Evolutionary conservation across 2,113 vertebrate species (phyloP).

Genomic region (Nothocercus julius): DNA sequence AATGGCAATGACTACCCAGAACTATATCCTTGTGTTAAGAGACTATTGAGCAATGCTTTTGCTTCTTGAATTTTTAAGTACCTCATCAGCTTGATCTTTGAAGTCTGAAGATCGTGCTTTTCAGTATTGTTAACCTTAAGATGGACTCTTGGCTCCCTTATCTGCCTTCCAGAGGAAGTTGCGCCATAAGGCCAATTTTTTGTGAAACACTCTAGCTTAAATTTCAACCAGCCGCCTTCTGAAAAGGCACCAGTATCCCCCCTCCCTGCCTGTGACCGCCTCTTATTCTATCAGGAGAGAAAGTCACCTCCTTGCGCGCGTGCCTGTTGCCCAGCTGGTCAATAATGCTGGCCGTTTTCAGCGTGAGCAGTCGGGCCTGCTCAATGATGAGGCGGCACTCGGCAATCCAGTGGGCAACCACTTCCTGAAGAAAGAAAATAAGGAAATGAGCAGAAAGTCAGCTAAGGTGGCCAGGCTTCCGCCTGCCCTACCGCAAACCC

Average conservation of each 20-base stretch:
- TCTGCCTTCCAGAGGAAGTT: not conserved
- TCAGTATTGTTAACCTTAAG: not conserved
- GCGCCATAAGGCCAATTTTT: not conserved
- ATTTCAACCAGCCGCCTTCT: not conserved
- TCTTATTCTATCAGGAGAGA: not conserved
- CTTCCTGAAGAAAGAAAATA: slow-evolving; percentile 79
- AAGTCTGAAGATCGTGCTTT: not conserved
- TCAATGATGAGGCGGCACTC: slow-evolving; percentile 91
- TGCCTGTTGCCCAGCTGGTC: slow-evolving; percentile 80
- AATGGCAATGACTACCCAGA: not conserved
- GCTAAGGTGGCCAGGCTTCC: accelerated
- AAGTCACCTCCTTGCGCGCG: slow-evolving; percentile 87
- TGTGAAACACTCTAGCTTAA: not conserved
- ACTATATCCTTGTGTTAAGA: not conserved
- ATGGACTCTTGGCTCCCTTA: too few species aligned
- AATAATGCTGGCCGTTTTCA: slow-evolving; percentile 84
- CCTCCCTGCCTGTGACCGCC: too few species aligned
- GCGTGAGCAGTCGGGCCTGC: slow-evolving; percentile 86
- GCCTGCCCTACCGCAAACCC: too few species aligned
- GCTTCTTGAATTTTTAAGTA: not conserved
- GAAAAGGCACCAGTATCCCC: not conserved
- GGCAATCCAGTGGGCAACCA: slow-evolving; percentile 92
- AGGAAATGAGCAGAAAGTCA: not conserved
- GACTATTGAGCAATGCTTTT: not conserved
- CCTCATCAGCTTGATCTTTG: not conserved